Conservation (phyloP, 2,113 vertebrate genomes). For the Candoia aspera region DNA sequence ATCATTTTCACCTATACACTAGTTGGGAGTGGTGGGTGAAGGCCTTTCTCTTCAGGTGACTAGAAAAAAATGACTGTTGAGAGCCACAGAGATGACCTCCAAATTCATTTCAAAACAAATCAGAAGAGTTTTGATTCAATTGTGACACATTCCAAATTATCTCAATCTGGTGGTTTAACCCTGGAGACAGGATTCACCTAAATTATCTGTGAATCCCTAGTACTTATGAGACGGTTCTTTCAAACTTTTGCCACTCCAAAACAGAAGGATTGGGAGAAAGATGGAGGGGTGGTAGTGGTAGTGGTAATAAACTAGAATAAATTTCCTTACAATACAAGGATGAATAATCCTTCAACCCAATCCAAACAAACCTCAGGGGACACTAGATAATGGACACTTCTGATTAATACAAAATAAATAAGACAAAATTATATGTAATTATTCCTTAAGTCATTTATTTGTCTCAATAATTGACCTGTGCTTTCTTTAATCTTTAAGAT, state of each 20-base stretch:
- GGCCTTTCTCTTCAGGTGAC: too few relatives aligned
- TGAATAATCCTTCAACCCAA: conserved; percentile 66
- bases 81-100: too few relatives aligned
- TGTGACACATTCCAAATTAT: neutral
- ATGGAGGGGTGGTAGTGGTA: neutral
- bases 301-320: neutral
- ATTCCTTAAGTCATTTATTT: conserved; percentile 70
- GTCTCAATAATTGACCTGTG: conserved; percentile 73
- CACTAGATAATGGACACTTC: conserved; percentile 67
- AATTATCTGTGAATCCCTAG: neutral
- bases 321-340: conserved; percentile 29
- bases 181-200: neutral
- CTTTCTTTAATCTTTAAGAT: conserved; percentile 75
- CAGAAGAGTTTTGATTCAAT: neutral
- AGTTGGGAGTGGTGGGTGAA: too few relatives aligned
- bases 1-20: too few relatives aligned
- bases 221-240: neutral
- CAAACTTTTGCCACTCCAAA: neutral
- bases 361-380: conserved; percentile 54
- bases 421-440: conserved; percentile 73
- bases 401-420: conserved; percentile 74
- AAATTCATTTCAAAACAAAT: neutral
- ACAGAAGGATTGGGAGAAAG: neutral
- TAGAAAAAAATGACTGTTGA: too few relatives aligned
- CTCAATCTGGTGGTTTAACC: neutral